phyloP scores from a whole-genome alignment of 2,113 vertebrate genomes.

The Rhineura floridana region DNA sequence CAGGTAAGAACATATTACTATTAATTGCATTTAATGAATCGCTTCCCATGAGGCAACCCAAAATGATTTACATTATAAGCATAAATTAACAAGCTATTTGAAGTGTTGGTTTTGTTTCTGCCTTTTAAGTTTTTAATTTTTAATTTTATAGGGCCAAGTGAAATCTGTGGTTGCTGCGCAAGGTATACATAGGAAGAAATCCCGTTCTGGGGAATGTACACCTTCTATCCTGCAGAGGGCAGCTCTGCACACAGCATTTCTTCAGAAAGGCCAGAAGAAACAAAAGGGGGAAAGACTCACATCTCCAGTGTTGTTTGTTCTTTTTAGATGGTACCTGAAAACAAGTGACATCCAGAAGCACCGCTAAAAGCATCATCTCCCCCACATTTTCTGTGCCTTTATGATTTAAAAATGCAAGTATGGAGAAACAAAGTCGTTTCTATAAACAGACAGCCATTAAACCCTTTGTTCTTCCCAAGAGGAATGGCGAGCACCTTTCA shows the following conservation, averaged over 20 bases:
- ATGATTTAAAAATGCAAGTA: background rate
- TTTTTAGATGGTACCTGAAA: background rate
- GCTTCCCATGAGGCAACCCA: no score
- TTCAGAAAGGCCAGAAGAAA: background rate
- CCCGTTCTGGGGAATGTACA: background rate
- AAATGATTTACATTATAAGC: no score
- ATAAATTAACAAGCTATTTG: background rate
- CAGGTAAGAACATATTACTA: background rate
- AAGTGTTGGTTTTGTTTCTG: background rate
- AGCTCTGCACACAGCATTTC: background rate
- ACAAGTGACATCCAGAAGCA: background rate
- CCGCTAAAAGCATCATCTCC: background rate
- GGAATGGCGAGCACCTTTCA: background rate
- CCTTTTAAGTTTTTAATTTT: background rate
- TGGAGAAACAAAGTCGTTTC: no score
- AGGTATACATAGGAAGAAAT: background rate
- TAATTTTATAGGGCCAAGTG: background rate
- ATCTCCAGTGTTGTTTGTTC: background rate
- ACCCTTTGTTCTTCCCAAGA: background rate
- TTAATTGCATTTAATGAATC: no score
- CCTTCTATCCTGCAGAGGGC: conserved; percentile 10
- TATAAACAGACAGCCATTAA: background rate
- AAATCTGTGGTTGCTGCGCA: background rate
- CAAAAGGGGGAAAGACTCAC: background rate
- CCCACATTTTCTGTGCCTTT: background rate